A percentile compares a stretch with the other conserved stretches of the same genome.
phyloP scores from a whole-genome alignment of 2,113 vertebrate genomes.

The Hydropotes inermis region DNA sequence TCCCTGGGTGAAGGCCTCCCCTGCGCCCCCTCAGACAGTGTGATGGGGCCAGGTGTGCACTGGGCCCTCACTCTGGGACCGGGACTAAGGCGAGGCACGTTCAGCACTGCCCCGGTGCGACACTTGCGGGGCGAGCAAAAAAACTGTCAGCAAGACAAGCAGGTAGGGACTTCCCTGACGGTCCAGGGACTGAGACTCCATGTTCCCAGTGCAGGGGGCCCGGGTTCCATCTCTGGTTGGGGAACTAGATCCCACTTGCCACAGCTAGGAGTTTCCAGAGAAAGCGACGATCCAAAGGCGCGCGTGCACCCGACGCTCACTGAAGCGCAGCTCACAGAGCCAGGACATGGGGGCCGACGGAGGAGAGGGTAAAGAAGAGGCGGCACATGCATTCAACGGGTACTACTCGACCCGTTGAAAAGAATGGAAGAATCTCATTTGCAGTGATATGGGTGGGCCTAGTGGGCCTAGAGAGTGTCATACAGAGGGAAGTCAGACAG shows the following conservation, averaged over 20 bases:
- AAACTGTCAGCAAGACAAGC: background rate
- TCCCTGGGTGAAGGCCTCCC: background rate
- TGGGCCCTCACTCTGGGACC: background rate
- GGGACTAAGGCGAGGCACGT: background rate
- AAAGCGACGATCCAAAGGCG: background rate
- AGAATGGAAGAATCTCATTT: background rate
- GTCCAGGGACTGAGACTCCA: background rate
- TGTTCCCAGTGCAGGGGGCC: background rate
- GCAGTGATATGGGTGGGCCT: background rate
- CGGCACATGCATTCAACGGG: background rate
- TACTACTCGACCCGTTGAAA: background rate
- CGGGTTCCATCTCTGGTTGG: rapidly evolving
- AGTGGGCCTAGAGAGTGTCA: background rate
- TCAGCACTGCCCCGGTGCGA: background rate
- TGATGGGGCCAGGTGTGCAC: background rate
- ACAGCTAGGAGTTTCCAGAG: background rate
- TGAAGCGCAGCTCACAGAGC: background rate
- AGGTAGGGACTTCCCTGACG: background rate
- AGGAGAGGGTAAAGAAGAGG: background rate
- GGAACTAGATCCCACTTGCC: background rate
- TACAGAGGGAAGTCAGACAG: background rate
- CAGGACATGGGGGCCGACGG: background rate
- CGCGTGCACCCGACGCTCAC: background rate
- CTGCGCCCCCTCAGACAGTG: background rate
- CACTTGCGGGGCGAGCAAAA: background rate